Evolutionary conservation across 2,113 vertebrate genomes (phyloP), one percentile per base, ranked within the genome.

Genomic region (Sorex araneus): DNA sequence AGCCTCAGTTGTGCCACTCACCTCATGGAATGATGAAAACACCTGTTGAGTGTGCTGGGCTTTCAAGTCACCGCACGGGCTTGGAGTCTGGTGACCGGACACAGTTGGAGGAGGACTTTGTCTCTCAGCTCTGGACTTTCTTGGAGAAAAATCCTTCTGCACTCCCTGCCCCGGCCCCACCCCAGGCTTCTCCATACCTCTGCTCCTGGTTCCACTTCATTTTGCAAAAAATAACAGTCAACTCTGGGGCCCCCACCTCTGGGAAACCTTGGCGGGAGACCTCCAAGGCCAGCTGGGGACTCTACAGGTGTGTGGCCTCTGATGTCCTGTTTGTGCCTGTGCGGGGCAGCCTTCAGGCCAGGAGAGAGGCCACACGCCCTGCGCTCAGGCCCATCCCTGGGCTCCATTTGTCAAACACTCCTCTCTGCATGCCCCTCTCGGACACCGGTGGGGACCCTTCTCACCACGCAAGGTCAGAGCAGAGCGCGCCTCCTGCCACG

Each of bases 1-100:
- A 45, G 40, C 89, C 78, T 93, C 78, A 76, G 88, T 86, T 83
- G 93, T 88, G 28, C 76, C 36, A 76, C 54, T 19, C 18, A 19
- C 54, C 54, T 15, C 12, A 15, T 54, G 12, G 54, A 54, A 54
- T 19, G 13, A 54, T 54, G 4, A 54, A 54, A 54, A 19, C 54
- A 54, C 12, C 54, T 19, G 18, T 19, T 54, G 9, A 19, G 9
- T 54, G 54, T 54, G 54, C 18, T 54, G 54, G 13, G 13, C 4
- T 54, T 13, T 54, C 54, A 54, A 15, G 54, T 54, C 54, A 54
- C 18, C 54, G 54, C 13, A 54, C 54, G 3, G 13, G 54, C 18
- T 54, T 19, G 13, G 13, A 4, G 54, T 54, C 18, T 13, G 54
- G 18, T 15, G 18, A 8, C 54, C 18, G 54, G 13, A 8, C 54